These are phyloP conservation scores for Brachionichthys hirsutus DNA, from an alignment of 2,113 vertebrate species.

Conservation along the genomic window DNA sequence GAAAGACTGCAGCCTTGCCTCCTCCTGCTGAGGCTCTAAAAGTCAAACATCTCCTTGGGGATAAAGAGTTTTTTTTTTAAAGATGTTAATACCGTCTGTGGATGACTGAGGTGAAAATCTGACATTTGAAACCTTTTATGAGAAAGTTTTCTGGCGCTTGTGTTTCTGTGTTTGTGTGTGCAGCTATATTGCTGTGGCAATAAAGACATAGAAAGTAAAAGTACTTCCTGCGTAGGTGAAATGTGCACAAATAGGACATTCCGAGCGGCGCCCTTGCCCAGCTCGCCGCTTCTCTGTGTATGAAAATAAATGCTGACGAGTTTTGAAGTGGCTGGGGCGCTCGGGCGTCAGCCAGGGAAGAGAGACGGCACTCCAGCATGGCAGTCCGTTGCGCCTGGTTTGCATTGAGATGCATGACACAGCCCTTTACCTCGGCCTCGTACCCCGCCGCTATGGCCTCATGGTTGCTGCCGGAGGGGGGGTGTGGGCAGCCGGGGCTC, in stretches of 20 bases:
- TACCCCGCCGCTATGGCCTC: slow-evolving; percentile 10
- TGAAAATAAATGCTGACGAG: slow-evolving; percentile 65
- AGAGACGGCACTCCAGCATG: slow-evolving; percentile 43
- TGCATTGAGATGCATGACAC: slow-evolving; percentile 63
- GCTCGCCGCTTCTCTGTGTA: slow-evolving; percentile 41
- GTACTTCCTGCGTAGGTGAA: slow-evolving; percentile 13
- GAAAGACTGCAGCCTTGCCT: slow-evolving; percentile 26
- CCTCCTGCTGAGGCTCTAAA: slow-evolving; percentile 26
- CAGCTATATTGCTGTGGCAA: not conserved
- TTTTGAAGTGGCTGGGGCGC: slow-evolving; percentile 43
- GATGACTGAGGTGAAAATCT: slow-evolving; percentile 59
- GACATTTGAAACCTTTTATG: slow-evolving; percentile 59
- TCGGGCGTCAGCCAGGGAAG: slow-evolving; percentile 33
- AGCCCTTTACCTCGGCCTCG: slow-evolving; percentile 16
- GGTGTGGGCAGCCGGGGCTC: slow-evolving; percentile 15
- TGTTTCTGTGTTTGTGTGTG: not conserved
- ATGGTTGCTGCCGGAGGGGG: slow-evolving; percentile 1
- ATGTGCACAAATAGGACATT: slow-evolving; percentile 2
- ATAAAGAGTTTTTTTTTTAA: slow-evolving; percentile 44
- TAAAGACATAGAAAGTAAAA: slow-evolving; percentile 28
- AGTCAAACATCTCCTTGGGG: slow-evolving; percentile 57
- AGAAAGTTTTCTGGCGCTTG: slow-evolving; percentile 33
- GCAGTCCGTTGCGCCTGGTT: slow-evolving; percentile 58
- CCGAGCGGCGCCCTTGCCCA: slow-evolving; percentile 12
- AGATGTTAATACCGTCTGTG: slow-evolving; percentile 50